A percentile compares a stretch with the other conserved stretches of the same genome.
These are phyloP conservation scores for Drosophila mauritiana DNA, from an alignment of 1,140 invertebrate genomes.

Conservation along the genomic window DNA sequence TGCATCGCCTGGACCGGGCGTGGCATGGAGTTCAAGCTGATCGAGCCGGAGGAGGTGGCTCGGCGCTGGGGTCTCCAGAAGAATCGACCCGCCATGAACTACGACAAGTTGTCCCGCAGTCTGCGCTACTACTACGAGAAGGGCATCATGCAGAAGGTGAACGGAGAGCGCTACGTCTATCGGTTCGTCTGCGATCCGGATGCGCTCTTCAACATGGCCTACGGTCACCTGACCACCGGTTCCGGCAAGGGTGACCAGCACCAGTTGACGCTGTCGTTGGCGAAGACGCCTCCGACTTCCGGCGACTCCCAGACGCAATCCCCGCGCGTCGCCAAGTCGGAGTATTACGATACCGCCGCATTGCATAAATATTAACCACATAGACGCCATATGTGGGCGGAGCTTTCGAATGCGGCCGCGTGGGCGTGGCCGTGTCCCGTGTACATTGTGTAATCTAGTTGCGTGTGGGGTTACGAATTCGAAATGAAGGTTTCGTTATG, in stretches of 20 bases:
- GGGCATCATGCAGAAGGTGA: constrained; percentile 99
- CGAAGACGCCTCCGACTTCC: constrained; percentile 52
- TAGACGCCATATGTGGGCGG: constrained; percentile 20
- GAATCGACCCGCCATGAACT: constrained; percentile 98
- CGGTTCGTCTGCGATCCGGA: constrained; percentile 98
- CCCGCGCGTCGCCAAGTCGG: constrained; percentile 63
- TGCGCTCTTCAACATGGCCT: constrained; percentile 95
- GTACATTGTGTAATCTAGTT: constrained; percentile 81
- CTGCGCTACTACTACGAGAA: constrained; percentile 98
- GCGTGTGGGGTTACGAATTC: constrained; percentile 13
- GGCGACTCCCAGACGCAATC: constrained; percentile 54
- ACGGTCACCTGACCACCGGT: constrained; percentile 66
- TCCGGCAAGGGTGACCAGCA: constrained; percentile 63
- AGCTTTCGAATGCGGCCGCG: constrained; percentile 41
- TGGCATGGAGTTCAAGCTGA: constrained; percentile 97
- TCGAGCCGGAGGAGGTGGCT: constrained; percentile 97
- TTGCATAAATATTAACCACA: constrained; percentile 69
- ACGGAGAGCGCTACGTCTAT: constrained; percentile 97
- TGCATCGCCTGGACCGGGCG: constrained; percentile 98
- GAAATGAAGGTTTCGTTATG: constrained; percentile 17
- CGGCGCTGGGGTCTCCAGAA: constrained; percentile 93
- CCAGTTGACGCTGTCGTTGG: constrained; percentile 62
- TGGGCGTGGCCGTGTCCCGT: constrained; percentile 60
- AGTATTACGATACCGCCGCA: constrained; percentile 63
- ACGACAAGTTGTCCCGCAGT: constrained; percentile 97